Conservation (phyloP, 2,113 vertebrate genomes). For the Pyxicephalus adspersus region DNA sequence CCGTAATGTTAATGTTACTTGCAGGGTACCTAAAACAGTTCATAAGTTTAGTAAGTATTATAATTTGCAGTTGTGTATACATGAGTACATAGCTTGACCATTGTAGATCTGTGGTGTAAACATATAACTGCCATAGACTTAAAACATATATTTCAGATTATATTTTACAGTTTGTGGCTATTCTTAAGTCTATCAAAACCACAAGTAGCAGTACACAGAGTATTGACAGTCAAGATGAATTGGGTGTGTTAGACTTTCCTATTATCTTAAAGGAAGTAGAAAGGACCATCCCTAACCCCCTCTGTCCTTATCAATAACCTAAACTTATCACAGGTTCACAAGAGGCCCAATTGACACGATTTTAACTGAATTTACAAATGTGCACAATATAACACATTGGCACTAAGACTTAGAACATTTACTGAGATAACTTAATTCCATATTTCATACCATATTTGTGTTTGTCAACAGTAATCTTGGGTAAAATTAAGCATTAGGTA, state of each 20-base stretch:
- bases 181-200: constrained; percentile 14
- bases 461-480: too few species aligned
- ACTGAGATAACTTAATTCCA: too few species aligned
- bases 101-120: background rate
- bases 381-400: too few species aligned
- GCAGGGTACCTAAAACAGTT: too few species aligned
- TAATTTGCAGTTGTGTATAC: too few species aligned
- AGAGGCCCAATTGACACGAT: background rate
- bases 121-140: background rate
- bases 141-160: background rate
- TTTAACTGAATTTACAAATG: background rate
- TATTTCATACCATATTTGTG: too few species aligned
- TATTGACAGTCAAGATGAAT: constrained; percentile 24
- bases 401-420: too few species aligned
- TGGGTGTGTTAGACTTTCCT: constrained; percentile 33
- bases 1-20: too few species aligned
- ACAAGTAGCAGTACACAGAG: constrained; percentile 13
- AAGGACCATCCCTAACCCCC: constrained; percentile 23
- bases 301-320: constrained; percentile 20
- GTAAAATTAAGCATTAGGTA: too few species aligned
- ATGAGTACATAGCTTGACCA: too few species aligned
- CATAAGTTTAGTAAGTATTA: too few species aligned
- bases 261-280: constrained; percentile 47
- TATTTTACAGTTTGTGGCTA: constrained; percentile 11
- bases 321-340: constrained; percentile 41